Evolutionary conservation across 2,888 invertebrate genomes (phyloP), one percentile per base, ranked within the genome.

Genomic region (Scrobipalpa costella): DNA sequence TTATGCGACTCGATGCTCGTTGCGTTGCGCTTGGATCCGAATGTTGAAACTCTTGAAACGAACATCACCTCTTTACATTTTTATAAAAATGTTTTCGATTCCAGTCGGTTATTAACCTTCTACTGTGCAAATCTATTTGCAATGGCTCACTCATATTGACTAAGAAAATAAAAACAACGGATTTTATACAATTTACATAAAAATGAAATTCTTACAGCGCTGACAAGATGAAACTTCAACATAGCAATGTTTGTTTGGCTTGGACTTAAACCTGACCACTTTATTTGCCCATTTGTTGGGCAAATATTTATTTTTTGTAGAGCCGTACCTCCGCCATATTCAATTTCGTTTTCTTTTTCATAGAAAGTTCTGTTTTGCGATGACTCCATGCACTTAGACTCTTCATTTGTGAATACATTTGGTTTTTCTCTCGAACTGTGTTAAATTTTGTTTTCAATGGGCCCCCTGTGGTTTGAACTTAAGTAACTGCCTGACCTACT

Each of bases 261-360:
- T 77, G 72, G 73, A 72, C 71, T 71, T 75, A 75, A 76, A 71
- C 70, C 69, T 71, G 73, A 73, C 70, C 72, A 73, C 74, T 72
- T 73, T 80, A 75, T 84, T 83, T 85, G 80, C 80, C 82, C 83
- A 86, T 87, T 85, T 85, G 81, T 76, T 79, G 72, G 70, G 68
- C 75, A 81, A 86, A 87, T 83, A 85, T 86, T 84, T 67, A 72
- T 70, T 72, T 70, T 21, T 73, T 59, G 75, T 76, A 67, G 72
- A 73, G 72, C 70, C 27, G 34, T 74, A 73, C 74, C 75, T 77
- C 75, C 73, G 72, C 70, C 72, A 73, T 81, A 78, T 83, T 82
- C 72, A 76, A 81, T 83, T 82, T 83, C 80, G 73, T 79, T 83
- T 83, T 83, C 72, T 76, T 77, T 69, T 72, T 64, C 69, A 69